phyloP scores from a whole-genome alignment of 2,797 vertebrate species.

The Centroberyx gerrardi region DNA sequence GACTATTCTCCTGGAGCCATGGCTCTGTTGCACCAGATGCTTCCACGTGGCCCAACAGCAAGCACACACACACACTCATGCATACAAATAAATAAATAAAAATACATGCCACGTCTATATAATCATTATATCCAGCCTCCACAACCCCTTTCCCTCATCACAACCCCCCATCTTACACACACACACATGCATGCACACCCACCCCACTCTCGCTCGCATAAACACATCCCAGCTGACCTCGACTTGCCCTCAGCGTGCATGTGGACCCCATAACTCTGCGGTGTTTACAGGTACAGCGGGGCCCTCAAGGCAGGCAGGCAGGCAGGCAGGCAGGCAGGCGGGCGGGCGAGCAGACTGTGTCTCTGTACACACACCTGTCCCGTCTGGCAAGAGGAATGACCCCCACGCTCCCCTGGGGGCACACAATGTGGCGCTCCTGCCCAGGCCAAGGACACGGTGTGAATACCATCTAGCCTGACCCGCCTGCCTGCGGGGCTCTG shows the following conservation, averaged over 20 bases:
- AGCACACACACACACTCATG: slow-evolving; percentile 31
- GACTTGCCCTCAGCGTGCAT: slow-evolving; percentile 70
- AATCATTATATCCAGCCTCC: slow-evolving; percentile 47
- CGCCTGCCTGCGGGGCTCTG: slow-evolving; percentile 29
- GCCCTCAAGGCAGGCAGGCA: slow-evolving; percentile 57
- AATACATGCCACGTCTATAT: slow-evolving; percentile 63
- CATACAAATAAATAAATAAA: slow-evolving; percentile 20
- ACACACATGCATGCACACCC: slow-evolving; percentile 5
- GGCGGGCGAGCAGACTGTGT: slow-evolving; percentile 55
- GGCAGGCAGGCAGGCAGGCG: slow-evolving; percentile 43
- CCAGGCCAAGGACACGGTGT: slow-evolving; percentile 35
- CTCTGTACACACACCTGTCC: slow-evolving; percentile 74
- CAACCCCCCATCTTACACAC: slow-evolving; percentile 20
- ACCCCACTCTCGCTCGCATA: slow-evolving; percentile 17
- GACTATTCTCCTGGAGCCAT: slow-evolving; percentile 66
- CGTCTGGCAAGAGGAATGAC: slow-evolving; percentile 68
- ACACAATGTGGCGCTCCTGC: slow-evolving; percentile 45
- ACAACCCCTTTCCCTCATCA: slow-evolving; percentile 11
- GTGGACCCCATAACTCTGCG: slow-evolving; percentile 66
- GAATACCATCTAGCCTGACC: slow-evolving; percentile 61
- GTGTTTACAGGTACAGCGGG: slow-evolving; percentile 73
- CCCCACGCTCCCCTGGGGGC: slow-evolving; percentile 47
- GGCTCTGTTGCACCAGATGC: slow-evolving; percentile 74
- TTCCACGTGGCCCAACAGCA: slow-evolving; percentile 73
- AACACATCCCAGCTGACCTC: slow-evolving; percentile 72